Evolutionary conservation across 35 echinoderm and acorn worm genomes (phyloP), one percentile per base, ranked within the genome.

Genomic region (Patiria miniata): DNA sequence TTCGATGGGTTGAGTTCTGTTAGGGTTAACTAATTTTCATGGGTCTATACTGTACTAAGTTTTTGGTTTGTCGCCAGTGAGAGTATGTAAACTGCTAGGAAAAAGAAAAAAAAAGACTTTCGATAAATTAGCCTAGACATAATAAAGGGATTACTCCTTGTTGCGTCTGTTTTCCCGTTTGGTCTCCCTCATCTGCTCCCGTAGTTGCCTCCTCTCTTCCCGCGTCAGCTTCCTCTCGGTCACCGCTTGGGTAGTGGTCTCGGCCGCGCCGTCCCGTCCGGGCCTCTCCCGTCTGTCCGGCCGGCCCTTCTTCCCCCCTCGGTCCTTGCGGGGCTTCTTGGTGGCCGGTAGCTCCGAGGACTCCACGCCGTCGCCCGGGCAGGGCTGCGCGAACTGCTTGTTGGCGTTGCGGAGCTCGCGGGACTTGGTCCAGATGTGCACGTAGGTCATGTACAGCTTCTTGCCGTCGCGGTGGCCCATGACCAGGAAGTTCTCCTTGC

Each of bases 361-460:
- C 56, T 89, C 92, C 33, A 79, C 37, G 77, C 54, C 81, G n/a
- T 33, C 81, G 39, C 80, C 77, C 36, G 42, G 34, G 51, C 58
- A 61, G 16, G 51, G 85, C 32, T 94, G 69, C 52, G 85, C 84
- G 14, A 95, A 88, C 19, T 44, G 47, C 59, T 83, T 61, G 36
- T 87, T 92, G 14, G 90, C 93, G 21, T 90, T 86, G 21, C 93
- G 81, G 86, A 95, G 91, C 18, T 83, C 68, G 23, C 86, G 85
- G 39, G 84, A 79, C 57, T 85, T 95, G 22, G 61, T 83, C 93
- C 93, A 95, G 37, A 73, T 92, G 82, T 95, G 93, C 8, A 95
- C 93, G 56, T 88, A 95, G 23, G 89, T 91, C 89, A 95, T 95
- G 77, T 54, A 95, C 68, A 95, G 73, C 86, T 95, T 91, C 79